These are phyloP conservation scores for Patella depressa DNA, from an alignment of 2,888 invertebrate species.

Conservation along the genomic window DNA sequence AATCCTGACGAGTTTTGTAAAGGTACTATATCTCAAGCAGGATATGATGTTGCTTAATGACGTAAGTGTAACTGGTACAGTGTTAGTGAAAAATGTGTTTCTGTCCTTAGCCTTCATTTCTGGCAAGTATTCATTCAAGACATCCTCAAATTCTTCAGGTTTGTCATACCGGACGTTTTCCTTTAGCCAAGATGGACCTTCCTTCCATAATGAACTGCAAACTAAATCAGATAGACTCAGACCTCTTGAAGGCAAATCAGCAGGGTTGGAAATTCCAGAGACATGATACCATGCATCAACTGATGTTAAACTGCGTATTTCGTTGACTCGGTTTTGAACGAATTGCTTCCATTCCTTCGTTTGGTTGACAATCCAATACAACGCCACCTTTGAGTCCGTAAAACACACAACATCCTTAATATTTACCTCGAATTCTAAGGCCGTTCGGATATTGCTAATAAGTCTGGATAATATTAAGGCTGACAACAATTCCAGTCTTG, in stretches of 20 bases:
- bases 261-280: background rate
- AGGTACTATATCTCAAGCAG: background rate
- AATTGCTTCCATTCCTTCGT: background rate
- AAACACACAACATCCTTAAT: background rate
- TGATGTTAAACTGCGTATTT: background rate
- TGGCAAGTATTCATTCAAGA: background rate
- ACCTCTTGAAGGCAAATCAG: slow-evolving; percentile 4
- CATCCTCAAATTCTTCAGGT: background rate
- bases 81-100: too few relatives aligned
- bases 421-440: background rate
- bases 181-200: background rate
- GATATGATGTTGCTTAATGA: background rate
- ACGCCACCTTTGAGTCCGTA: background rate
- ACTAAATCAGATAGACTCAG: background rate
- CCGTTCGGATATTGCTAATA: background rate
- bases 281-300: background rate
- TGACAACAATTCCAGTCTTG: background rate
- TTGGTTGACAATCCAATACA: background rate
- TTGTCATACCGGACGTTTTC: background rate
- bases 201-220: background rate
- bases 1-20: background rate
- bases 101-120: background rate
- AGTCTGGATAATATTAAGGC: background rate
- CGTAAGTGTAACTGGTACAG: too few relatives aligned
- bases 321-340: background rate